Base-by-base conservation (phyloP, 2,113 vertebrate species). In the Zosterops lateralis region DNA sequence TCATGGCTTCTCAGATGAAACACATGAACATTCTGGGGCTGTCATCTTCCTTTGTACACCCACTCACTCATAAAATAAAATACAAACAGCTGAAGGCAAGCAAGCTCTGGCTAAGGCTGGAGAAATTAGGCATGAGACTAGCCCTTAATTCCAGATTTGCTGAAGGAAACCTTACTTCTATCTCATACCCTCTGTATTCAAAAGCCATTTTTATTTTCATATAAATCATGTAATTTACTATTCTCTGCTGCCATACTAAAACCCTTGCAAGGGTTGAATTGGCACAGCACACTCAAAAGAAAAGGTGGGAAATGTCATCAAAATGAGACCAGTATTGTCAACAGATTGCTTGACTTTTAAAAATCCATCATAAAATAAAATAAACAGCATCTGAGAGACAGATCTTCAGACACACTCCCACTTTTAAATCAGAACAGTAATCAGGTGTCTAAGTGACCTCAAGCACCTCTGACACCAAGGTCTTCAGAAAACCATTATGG, bases 151-250 rank as follows among this genome's bases (percentile, higher is more conserved):
- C 78, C 87, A 91, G 66, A 91, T 91, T 82, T 91, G 51, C 36
- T 83, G 78, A 91, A 95, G 87, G 70, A 94, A 94, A 93, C 70
- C n/a, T 92, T 85, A 92, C 77, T 62, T 94, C 81, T 94, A 70
- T 72, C 66, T 95, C 87, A 90, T 79, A 96, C 94, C 74, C 89
- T 93, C 66, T 87, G 71, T 54, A 90, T 85, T 87, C 87, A 91
- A 92, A 89, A 82, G 75, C 12, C 32, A n/a, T 85, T 92, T 95
- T 77, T 73, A 65, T 87, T 85, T 91, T 76, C 67, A 64, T 48
- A 79, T 60, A 92, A 95, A 89, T 87, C 62, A 85, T 77, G 51
- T 40, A 6, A 50, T 50, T 84, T 76, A 60, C 1, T 0, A 36
- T 62, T 91, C 60, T 87, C 58, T 47, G 51, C 32, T 92, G 60